Conservation (phyloP, 2,888 invertebrate species). For the Ischnura elegans region DNA sequence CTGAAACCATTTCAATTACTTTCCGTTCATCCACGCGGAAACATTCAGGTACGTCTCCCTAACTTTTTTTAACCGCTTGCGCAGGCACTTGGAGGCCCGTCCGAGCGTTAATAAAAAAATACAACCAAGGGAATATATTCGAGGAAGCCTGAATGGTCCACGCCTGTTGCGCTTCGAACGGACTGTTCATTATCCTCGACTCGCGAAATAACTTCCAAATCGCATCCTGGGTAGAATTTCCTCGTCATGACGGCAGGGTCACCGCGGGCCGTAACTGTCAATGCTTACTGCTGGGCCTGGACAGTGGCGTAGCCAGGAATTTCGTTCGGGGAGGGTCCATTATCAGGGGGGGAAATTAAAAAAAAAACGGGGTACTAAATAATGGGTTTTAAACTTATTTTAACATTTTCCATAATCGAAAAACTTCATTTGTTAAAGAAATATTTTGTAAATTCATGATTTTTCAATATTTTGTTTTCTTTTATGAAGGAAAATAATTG, state of each 20-base stretch:
- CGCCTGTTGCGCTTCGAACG: background rate
- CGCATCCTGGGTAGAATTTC: background rate
- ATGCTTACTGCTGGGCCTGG: no score
- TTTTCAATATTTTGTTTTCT: no score
- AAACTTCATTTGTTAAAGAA: no score
- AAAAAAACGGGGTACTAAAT: no score
- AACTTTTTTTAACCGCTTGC: background rate
- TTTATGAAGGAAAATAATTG: no score
- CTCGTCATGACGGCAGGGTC: background rate
- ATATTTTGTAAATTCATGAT: no score
- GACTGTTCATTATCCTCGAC: background rate
- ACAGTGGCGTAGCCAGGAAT: no score
- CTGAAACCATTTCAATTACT: conserved; percentile 15
- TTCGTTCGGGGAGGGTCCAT: no score
- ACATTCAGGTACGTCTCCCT: background rate
- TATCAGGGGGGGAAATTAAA: no score
- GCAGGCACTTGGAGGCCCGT: background rate
- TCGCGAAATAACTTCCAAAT: background rate
- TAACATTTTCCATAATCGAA: no score
- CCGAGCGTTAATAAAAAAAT: background rate
- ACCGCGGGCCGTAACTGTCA: background rate
- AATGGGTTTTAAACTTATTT: no score
- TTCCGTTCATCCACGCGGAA: background rate
- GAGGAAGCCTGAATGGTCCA: background rate
- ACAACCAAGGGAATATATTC: background rate